Percentiles rank a stretch among this genome's conserved stretches.
Evolutionary conservation across 2,797 vertebrate species (phyloP).

Genomic region (Urocyon cinereoargenteus): DNA sequence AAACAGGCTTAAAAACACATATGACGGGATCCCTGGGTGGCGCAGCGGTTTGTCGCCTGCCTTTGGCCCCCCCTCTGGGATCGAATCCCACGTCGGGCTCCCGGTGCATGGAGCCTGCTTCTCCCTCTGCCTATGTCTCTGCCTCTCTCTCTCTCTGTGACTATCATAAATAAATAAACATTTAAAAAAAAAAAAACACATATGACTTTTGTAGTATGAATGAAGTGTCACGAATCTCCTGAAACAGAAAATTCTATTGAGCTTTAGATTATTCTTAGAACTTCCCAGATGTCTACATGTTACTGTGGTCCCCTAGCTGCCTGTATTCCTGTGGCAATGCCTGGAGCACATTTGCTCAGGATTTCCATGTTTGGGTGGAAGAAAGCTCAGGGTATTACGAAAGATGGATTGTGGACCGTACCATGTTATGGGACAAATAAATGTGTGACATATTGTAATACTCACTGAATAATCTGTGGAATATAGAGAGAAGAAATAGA

Average conservation of each 20-base stretch:
- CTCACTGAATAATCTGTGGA: too few relatives aligned
- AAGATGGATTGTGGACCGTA: not conserved
- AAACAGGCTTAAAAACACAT: not conserved
- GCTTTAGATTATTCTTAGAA: not conserved
- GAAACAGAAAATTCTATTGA: constrained; percentile 1
- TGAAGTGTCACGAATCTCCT: not conserved
- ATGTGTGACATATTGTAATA: too few relatives aligned
- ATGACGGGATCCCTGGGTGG: too few relatives aligned
- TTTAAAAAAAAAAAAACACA: too few relatives aligned
- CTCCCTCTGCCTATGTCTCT: too few relatives aligned
- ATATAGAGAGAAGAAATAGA: not conserved
- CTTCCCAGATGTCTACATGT: not conserved
- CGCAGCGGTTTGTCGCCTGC: too few relatives aligned
- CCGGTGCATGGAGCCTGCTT: too few relatives aligned
- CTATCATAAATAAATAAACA: too few relatives aligned
- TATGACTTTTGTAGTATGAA: not conserved
- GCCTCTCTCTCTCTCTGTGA: too few relatives aligned
- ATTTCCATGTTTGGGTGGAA: not conserved
- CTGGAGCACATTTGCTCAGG: not conserved
- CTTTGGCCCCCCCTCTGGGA: too few relatives aligned
- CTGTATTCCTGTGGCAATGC: not conserved
- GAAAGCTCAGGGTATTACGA: not conserved
- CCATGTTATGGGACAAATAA: not conserved
- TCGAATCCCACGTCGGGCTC: too few relatives aligned
- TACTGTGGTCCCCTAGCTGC: not conserved